Percentiles rank a stretch among this genome's conserved stretches.
Evolutionary conservation across 1,140 invertebrate species (phyloP).

Genomic region (Chelonus insularis): DNA sequence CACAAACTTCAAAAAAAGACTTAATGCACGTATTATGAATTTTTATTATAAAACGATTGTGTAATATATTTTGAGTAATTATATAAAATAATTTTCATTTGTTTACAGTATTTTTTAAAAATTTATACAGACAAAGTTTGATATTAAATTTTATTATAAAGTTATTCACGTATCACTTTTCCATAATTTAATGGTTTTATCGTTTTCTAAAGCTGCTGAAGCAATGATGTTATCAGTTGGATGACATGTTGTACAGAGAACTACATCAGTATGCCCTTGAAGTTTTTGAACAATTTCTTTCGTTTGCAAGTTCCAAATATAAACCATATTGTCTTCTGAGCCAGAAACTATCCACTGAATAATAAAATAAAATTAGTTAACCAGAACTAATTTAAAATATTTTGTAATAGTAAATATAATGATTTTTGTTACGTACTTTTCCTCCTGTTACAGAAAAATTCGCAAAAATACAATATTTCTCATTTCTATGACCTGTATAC

Average conservation of each 20-base stretch:
- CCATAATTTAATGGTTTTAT: constrained; percentile 99
- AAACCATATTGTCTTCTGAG: constrained; percentile 99
- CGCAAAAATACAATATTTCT: constrained; percentile 99
- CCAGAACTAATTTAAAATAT: not conserved
- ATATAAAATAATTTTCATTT: too few species aligned
- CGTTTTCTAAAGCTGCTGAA: constrained; percentile 96
- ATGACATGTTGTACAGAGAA: constrained; percentile 97
- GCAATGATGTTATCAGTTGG: constrained; percentile 99
- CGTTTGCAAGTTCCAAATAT: constrained; percentile 99
- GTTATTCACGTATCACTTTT: constrained; percentile 88
- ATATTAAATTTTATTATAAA: not conserved
- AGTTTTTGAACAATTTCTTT: constrained; percentile 99
- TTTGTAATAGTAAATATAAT: not conserved
- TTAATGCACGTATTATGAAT: too few species aligned
- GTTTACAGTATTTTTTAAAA: not conserved
- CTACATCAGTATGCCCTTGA: constrained; percentile 96
- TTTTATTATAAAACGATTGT: too few species aligned
- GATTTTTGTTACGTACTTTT: constrained; percentile 81
- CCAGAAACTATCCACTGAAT: constrained; percentile 98
- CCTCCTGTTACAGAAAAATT: constrained; percentile 99
- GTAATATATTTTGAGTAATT: too few species aligned
- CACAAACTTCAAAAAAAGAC: too few species aligned
- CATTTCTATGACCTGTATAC: constrained; percentile 97
- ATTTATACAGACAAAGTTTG: not conserved
- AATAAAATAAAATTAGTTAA: constrained; percentile 33